Base-by-base conservation (phyloP, 1,140 invertebrate genomes). In the Brachionus calyciflorus region DNA sequence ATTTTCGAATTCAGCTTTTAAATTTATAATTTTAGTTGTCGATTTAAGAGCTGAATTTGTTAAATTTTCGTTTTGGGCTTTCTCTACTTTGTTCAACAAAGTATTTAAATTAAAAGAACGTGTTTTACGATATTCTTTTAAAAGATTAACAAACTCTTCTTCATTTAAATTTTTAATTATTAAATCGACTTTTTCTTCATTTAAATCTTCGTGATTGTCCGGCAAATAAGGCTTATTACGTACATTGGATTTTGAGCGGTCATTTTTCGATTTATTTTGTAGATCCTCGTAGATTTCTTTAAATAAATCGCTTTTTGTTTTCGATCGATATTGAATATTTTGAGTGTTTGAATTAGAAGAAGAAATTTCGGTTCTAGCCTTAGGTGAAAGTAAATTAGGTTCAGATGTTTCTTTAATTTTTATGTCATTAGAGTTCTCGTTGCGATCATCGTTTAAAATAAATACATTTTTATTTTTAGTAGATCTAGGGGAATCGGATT, bases 91-190 rank as follows among this genome's bases (percentile, higher is more conserved):
- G 14, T 41, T 65, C 4, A 55, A 9, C 24, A 55, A 7, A 1
- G 19, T 12, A 26, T 55, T 28, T 12, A 65, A 41, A 65, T 65
- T 65, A 24, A 65, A 41, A 19, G 40, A 37, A 2, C 44, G 17
- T 4, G 60, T 65, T 65, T 65, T 65, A 44, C 60, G 41, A 24
- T 65, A 65, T 24, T 65, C 60, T 37, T 65, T 65, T 28, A 65
- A 24, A 12, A 65, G 21, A 19, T 65, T 65, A n/a, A 65, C 33
- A 28, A 65, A 65, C n/a, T 65, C 37, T 65, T 65, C 60, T 65
- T 65, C 60, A 12, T 24, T 65, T 65, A 65, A 44, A 65, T 65
- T 65, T 12, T 65, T 65, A 7, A 65, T 12, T 41, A 65, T 10
- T 21, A 65, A 5, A 9, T 65, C 60, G 6, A 14, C 3, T n/a